A percentile compares a stretch with the other conserved stretches of the same genome.
Evolutionary conservation across 2,888 invertebrate genomes (phyloP).

Genomic region (Sesia bembeciformis): DNA sequence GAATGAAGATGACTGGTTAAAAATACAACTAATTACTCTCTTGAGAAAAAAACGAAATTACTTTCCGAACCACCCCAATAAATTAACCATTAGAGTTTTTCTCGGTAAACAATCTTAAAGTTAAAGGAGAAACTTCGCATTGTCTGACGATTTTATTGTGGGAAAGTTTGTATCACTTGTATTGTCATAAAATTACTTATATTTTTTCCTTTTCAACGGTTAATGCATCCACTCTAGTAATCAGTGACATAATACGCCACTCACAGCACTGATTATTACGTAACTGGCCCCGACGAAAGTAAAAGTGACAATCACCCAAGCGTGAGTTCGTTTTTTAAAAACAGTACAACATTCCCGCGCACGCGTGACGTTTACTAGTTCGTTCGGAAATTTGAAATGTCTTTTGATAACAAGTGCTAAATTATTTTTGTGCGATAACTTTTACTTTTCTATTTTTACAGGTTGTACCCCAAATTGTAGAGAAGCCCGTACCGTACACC

Average conservation of each 20-base stretch:
- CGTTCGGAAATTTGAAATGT: slow-evolving; percentile 5
- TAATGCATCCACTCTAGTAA: slow-evolving; percentile 9
- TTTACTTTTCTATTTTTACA: slow-evolving; percentile 21
- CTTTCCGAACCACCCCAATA: too few species aligned
- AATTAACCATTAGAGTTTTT: too few species aligned
- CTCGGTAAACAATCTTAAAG: too few species aligned
- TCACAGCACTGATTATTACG: slow-evolving; percentile 41
- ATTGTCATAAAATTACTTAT: slow-evolving; percentile 16
- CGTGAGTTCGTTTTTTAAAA: slow-evolving; percentile 29
- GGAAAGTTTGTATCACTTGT: slow-evolving; percentile 16
- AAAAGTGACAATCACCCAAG: slow-evolving; percentile 44
- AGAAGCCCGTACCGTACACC: slow-evolving; percentile 82
- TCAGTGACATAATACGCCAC: slow-evolving; percentile 32
- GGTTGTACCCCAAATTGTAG: slow-evolving; percentile 81
- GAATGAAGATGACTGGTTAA: too few species aligned
- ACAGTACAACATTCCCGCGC: slow-evolving; percentile 7
- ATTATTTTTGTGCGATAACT: slow-evolving; percentile 16
- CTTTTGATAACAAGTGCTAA: not conserved
- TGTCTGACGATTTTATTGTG: not conserved
- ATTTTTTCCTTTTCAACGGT: not conserved
- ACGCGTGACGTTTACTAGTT: not conserved
- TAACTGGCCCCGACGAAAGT: slow-evolving; percentile 53
- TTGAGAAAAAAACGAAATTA: too few species aligned
- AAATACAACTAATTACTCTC: too few species aligned
- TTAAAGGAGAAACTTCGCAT: too few species aligned